These are phyloP conservation scores for Neocrepidodera transversa DNA, from an alignment of 2,888 invertebrate species.

Conservation along the genomic window DNA sequence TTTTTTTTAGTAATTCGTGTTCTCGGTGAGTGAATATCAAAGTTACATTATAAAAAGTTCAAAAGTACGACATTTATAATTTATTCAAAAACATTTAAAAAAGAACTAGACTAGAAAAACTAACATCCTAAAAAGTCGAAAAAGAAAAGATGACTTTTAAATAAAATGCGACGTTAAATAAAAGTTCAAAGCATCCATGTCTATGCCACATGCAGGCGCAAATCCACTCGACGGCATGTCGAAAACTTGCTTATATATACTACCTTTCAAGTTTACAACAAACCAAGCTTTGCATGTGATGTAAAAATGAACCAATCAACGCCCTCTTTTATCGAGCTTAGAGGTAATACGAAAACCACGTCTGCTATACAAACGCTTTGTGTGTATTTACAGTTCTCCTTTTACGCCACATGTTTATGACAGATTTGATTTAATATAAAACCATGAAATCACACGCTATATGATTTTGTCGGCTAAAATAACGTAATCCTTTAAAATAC, in stretches of 20 bases:
- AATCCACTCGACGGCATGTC: slow-evolving; percentile 53
- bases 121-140: not conserved
- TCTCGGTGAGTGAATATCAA: too few species aligned
- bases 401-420: slow-evolving; percentile 44
- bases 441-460: slow-evolving; percentile 21
- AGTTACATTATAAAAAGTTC: too few species aligned
- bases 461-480: not conserved
- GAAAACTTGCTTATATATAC: slow-evolving; percentile 59
- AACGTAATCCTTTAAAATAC: not conserved
- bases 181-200: slow-evolving; percentile 57
- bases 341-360: slow-evolving; percentile 48
- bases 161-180: slow-evolving; percentile 49
- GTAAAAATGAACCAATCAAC: slow-evolving; percentile 56
- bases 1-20: too few species aligned
- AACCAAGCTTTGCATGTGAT: slow-evolving; percentile 51
- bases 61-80: too few species aligned
- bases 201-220: slow-evolving; percentile 54
- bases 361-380: slow-evolving; percentile 39
- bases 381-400: slow-evolving; percentile 42
- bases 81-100: too few species aligned
- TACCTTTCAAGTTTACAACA: slow-evolving; percentile 53
- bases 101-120: too few species aligned
- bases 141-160: slow-evolving; percentile 56
- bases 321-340: slow-evolving; percentile 54
- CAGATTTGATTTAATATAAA: slow-evolving; percentile 49